phyloP scores from a whole-genome alignment of 2,113 vertebrate genomes.

The Macrotis lagotis region DNA sequence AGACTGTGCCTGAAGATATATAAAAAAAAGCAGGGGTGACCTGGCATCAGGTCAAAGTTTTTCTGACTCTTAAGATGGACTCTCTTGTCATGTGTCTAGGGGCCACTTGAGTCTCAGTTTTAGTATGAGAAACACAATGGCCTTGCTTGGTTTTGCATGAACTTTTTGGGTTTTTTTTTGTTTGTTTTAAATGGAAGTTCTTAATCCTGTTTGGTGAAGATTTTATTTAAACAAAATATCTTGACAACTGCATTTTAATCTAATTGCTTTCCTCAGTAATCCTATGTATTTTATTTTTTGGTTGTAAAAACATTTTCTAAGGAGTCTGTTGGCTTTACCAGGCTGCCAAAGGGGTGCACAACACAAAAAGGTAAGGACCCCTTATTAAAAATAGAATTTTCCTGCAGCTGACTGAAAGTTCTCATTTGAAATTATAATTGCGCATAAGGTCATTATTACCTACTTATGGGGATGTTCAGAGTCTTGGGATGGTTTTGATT shows the following conservation, averaged over 20 bases:
- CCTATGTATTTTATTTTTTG: neutral
- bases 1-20: neutral
- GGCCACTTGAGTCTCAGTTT: no score
- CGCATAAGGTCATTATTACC: neutral
- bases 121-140: neutral
- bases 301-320: neutral
- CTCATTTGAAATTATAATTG: conserved; percentile 46
- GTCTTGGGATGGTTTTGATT: neutral
- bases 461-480: neutral
- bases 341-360: neutral
- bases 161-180: no score
- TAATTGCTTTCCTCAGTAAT: neutral
- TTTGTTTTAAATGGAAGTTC: neutral
- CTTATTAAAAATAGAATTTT: conserved; percentile 33
- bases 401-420: conserved; percentile 46
- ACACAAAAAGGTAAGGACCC: neutral
- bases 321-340: neutral
- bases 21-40: neutral
- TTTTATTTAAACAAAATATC: neutral
- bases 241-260: neutral
- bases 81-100: neutral
- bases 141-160: neutral
- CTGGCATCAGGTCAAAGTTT: neutral
- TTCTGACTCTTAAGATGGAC: neutral
- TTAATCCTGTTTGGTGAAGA: neutral